Conservation (phyloP, 2,113 vertebrate genomes). For the Chascanopsetta lugubris region DNA sequence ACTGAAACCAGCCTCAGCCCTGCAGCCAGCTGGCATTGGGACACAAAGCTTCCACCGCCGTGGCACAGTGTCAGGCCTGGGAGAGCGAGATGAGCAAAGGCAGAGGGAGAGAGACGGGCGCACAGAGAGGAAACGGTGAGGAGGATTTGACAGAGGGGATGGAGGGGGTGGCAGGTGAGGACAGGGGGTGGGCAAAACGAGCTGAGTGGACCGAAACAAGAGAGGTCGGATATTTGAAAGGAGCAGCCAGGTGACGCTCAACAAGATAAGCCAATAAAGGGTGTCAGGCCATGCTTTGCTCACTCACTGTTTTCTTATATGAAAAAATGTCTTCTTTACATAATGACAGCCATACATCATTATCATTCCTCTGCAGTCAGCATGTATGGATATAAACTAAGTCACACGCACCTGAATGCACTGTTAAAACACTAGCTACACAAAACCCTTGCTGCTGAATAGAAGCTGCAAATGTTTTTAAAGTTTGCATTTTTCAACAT, state of each 20-base stretch:
- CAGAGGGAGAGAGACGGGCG: conserved; percentile 10
- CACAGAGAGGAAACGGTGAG: conserved; percentile 25
- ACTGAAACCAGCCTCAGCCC: conserved; percentile 44
- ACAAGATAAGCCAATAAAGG: too few relatives aligned
- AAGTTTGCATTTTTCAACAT: background rate
- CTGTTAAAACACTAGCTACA: background rate
- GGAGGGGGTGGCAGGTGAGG: conserved; percentile 47
- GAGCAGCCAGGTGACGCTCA: background rate
- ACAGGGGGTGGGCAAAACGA: conserved; percentile 37
- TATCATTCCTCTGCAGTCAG: conserved; percentile 28
- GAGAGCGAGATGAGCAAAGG: conserved; percentile 43
- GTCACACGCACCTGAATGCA: background rate
- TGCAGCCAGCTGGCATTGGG: conserved; percentile 60
- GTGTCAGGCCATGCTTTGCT: background rate
- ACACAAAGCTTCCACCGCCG: conserved; percentile 46
- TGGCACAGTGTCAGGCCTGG: conserved; percentile 52
- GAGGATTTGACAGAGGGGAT: conserved; percentile 27
- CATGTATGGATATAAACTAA: conserved; percentile 12
- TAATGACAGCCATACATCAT: conserved; percentile 21
- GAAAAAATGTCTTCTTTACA: background rate
- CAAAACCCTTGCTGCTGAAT: background rate
- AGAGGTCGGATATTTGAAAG: conserved; percentile 5
- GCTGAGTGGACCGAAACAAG: conserved; percentile 6
- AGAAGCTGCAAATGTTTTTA: conserved; percentile 2
- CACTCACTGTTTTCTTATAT: conserved; percentile 3